Evolutionary conservation across 35 echinoderm and acorn worm genomes (phyloP).

Genomic region (Heliocidaris erythrogramma): DNA sequence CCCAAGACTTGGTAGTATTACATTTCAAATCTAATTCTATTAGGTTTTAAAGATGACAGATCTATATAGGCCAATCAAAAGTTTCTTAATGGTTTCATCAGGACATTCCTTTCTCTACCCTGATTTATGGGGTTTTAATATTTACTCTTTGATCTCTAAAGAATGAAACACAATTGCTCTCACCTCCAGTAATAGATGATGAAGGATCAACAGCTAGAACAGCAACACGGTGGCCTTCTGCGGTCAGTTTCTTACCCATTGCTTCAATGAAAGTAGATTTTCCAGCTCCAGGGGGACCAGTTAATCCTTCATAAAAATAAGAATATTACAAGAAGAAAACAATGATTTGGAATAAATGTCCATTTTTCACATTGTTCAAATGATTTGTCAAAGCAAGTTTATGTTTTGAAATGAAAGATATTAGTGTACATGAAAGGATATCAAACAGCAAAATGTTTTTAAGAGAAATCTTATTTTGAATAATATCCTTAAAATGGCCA

Average conservation of each 20-base stretch:
- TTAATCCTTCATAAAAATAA: conserved; percentile 70
- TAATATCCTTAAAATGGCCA: too few relatives aligned
- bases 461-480: too few relatives aligned
- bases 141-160: too few relatives aligned
- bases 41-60: too few relatives aligned
- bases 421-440: too few relatives aligned
- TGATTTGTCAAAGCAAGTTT: background rate
- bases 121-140: too few relatives aligned
- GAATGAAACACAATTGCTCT: background rate
- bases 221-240: conserved; percentile 79
- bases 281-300: conserved; percentile 94
- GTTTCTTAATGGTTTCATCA: too few relatives aligned
- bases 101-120: too few relatives aligned
- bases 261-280: conserved; percentile 98
- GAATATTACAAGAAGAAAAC: background rate
- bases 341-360: background rate
- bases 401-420: background rate
- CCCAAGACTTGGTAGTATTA: too few relatives aligned
- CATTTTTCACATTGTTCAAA: background rate
- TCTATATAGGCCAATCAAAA: too few relatives aligned
- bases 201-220: conserved; percentile 99
- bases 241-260: conserved; percentile 84
- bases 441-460: too few relatives aligned
- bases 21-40: too few relatives aligned
- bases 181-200: conserved; percentile 94